A percentile compares a stretch with the other conserved stretches of the same genome.
phyloP scores from a whole-genome alignment of 2,888 invertebrate genomes.

The Protophormia terraenovae region DNA sequence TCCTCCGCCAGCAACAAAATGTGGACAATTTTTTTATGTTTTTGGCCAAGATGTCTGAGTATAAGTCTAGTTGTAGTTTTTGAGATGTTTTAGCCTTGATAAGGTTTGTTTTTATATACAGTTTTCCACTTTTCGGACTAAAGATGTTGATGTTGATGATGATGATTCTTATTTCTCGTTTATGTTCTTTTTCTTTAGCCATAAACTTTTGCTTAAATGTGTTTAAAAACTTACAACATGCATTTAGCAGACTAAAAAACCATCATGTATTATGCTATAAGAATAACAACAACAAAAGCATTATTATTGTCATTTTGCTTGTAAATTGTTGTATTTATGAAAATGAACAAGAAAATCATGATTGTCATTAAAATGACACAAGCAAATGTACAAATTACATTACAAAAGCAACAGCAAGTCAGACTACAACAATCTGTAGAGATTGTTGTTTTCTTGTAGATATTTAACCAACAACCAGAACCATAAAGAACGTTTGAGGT shows the following conservation, averaged over 20 bases:
- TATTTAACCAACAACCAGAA: constrained; percentile 15
- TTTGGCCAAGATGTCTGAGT: constrained; percentile 5
- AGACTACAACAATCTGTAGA: background rate
- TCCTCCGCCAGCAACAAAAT: background rate
- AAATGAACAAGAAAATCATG: constrained; percentile 73
- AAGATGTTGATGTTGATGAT: constrained; percentile 54
- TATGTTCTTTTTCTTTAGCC: constrained; percentile 18
- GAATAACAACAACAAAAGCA: constrained; percentile 27
- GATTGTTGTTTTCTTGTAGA: background rate
- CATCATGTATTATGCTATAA: constrained; percentile 16
- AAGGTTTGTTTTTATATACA: constrained; percentile 21
- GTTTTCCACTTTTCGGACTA: background rate
- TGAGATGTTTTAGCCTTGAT: constrained; percentile 47
- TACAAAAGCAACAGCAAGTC: constrained; percentile 44
- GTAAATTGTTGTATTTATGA: constrained; percentile 75
- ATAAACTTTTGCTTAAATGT: constrained; percentile 53
- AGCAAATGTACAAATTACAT: constrained; percentile 68
- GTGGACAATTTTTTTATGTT: constrained; percentile 8
- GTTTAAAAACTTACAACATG: constrained; percentile 22
- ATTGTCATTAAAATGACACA: constrained; percentile 68
- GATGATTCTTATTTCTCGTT: constrained; percentile 25
- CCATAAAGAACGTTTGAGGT: constrained; percentile 2
- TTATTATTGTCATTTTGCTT: constrained; percentile 64
- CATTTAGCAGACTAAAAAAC: constrained; percentile 3
- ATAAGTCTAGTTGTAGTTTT: constrained; percentile 31